Conservation (phyloP, 2,797 vertebrate genomes). For the Thalassophryne amazonica region DNA sequence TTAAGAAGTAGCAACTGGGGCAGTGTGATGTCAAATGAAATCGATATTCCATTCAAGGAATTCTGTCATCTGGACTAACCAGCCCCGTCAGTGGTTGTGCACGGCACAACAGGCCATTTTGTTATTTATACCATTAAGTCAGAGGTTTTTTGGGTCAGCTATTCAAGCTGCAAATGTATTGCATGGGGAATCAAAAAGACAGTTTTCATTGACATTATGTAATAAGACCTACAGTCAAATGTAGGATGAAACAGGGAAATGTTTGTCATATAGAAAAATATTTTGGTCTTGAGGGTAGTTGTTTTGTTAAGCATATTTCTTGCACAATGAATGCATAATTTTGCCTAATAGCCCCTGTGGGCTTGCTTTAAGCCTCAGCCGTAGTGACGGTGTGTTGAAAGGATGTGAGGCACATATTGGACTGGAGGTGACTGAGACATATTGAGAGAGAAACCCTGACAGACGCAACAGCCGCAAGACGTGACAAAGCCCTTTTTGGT, state of each 20-base stretch:
- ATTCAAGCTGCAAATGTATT: slow-evolving; percentile 38
- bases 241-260: slow-evolving; percentile 51
- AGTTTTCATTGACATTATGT: slow-evolving; percentile 38
- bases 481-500: slow-evolving; percentile 65
- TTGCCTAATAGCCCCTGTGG: slow-evolving; percentile 60
- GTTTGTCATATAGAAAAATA: slow-evolving; percentile 61
- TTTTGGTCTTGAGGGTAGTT: slow-evolving; percentile 34
- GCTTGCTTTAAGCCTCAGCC: slow-evolving; percentile 41
- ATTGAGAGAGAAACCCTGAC: slow-evolving; percentile 31
- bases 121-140: slow-evolving; percentile 1
- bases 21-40: too few species aligned
- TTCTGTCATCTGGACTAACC: too few species aligned
- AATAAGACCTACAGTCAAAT: slow-evolving; percentile 49
- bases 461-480: slow-evolving; percentile 49
- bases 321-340: slow-evolving; percentile 57
- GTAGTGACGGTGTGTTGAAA: slow-evolving; percentile 42
- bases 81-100: too few species aligned
- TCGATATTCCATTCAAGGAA: too few species aligned
- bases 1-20: too few species aligned
- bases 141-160: slow-evolving; percentile 38
- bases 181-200: slow-evolving; percentile 26
- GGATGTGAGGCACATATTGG: slow-evolving; percentile 51
- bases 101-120: too few species aligned
- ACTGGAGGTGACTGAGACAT: slow-evolving; percentile 44
- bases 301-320: slow-evolving; percentile 68